phyloP scores from a whole-genome alignment of 2,888 invertebrate genomes.

The Oxytorus armatus region DNA sequence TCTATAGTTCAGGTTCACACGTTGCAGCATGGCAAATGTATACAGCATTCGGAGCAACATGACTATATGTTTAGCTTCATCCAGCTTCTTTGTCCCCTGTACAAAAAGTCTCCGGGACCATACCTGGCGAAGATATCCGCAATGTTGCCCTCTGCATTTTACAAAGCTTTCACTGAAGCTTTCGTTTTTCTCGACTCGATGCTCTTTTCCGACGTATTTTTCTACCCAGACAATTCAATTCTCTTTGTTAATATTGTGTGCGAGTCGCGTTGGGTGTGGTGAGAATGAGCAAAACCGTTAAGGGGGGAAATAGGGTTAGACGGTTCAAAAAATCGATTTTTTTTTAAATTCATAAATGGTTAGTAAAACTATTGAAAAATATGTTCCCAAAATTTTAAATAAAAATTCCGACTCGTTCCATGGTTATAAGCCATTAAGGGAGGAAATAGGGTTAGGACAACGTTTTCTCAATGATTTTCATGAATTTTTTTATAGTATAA shows the following conservation, averaged over 20 bases:
- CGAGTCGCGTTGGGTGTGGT: neutral
- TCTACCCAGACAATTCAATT: neutral
- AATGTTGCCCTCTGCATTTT: slow-evolving; percentile 16
- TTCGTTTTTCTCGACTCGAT: neutral
- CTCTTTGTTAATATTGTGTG: neutral
- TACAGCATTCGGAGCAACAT: slow-evolving; percentile 13
- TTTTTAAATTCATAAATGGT: too few species aligned
- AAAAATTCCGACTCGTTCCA: too few species aligned
- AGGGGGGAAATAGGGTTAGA: too few species aligned
- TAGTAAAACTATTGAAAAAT: too few species aligned
- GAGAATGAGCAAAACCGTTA: too few species aligned
- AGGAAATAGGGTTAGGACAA: too few species aligned
- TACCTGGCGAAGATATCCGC: slow-evolving; percentile 37
- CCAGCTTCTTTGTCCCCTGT: slow-evolving; percentile 42
- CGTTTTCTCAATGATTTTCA: too few species aligned
- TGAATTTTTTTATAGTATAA: too few species aligned
- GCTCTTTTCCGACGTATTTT: slow-evolving; percentile 4
- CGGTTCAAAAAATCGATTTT: too few species aligned
- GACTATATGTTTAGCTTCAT: slow-evolving; percentile 14
- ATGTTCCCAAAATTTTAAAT: too few species aligned
- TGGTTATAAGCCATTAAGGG: too few species aligned
- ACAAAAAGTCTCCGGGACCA: slow-evolving; percentile 15
- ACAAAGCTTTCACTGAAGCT: slow-evolving; percentile 13
- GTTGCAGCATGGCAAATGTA: slow-evolving; percentile 16
- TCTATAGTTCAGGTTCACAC: slow-evolving; percentile 35